Evolutionary conservation across 2,888 invertebrate genomes (phyloP), one percentile per base, ranked within the genome.

Genomic region (Scaeva pyrastri): DNA sequence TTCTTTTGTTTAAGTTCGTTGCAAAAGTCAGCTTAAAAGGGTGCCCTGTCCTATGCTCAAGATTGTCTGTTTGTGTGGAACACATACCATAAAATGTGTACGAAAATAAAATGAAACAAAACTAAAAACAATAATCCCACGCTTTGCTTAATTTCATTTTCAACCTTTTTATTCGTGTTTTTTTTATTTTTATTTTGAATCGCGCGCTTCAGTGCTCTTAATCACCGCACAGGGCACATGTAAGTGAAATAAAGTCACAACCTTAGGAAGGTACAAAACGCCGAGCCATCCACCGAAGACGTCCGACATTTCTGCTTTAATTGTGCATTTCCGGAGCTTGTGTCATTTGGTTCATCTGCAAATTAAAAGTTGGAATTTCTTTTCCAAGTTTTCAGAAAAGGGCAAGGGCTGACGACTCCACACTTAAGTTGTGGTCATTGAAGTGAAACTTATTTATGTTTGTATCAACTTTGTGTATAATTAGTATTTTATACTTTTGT

Each of bases 371-470:
- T 23, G 12, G 0, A 48, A 23, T 23, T 11, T 45, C 2, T 36
- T 36, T 31, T 43, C 7, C 19, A 19, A 48, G 11, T 26, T 56
- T 10, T 43, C 48, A 64, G 23, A 39, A 50, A 21, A 50, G n/a
- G n/a, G n/a, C n/a, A n/a, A 50, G 41, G 41, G 48, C 56, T 52
- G 23, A 21, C 23, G 23, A 8, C 0, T 39, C 39, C 58, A 16
- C 16, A 19, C 11, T 4, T 48, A 23, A 71, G 55, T 43, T 64
- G 71, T 68, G 68, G 60, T 41, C 60, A 77, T 72, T 78, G 72
- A 73, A 83, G 82, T 78, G 82, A 73, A 83, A 83, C 82, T 41
- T 39, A n/a, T 45, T 2, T 19, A 12, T 2, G 41, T 31, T 52
- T 3, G 39, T 26, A 52, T 12, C 8, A 19, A 23, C 68, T 75